phyloP scores from a whole-genome alignment of 2,113 vertebrate species.

The Philantomba maxwellii region DNA sequence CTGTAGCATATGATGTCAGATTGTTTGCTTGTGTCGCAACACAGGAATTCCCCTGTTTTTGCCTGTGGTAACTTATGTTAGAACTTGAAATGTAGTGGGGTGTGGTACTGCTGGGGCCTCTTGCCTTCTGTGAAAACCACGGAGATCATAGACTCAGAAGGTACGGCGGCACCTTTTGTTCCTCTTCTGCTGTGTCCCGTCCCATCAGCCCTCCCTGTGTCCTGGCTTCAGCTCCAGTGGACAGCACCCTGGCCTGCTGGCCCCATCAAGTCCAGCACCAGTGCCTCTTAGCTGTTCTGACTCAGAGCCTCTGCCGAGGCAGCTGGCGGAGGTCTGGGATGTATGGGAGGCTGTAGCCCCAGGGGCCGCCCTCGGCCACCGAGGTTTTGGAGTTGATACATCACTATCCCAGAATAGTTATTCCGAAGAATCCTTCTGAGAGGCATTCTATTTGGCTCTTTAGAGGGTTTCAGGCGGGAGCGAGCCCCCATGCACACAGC shows the following conservation, averaged over 20 bases:
- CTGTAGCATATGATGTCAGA: not conserved
- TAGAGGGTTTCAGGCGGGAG: not conserved
- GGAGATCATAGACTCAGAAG: not conserved
- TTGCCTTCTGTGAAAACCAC: not conserved
- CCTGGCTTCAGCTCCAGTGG: not conserved
- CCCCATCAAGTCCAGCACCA: not conserved
- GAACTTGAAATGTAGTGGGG: not conserved
- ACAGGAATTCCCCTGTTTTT: not conserved
- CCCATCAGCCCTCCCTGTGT: not conserved
- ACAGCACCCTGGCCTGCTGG: rapidly evolving
- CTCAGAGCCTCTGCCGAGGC: not conserved
- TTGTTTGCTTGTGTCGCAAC: not conserved
- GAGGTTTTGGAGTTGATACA: not conserved
- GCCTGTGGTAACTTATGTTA: not conserved
- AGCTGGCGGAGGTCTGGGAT: not conserved
- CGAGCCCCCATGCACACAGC: not conserved
- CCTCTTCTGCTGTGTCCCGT: not conserved
- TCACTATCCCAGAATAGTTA: not conserved
- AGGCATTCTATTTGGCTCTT: not conserved
- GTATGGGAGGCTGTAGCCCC: not conserved
- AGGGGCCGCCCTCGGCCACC: not conserved
- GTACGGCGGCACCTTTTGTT: rapidly evolving
- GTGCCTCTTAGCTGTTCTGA: not conserved
- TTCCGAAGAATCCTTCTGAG: not conserved
- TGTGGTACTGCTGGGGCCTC: not conserved